Conservation (phyloP, 2,888 invertebrate species). For the Drosophila picticornis region DNA sequence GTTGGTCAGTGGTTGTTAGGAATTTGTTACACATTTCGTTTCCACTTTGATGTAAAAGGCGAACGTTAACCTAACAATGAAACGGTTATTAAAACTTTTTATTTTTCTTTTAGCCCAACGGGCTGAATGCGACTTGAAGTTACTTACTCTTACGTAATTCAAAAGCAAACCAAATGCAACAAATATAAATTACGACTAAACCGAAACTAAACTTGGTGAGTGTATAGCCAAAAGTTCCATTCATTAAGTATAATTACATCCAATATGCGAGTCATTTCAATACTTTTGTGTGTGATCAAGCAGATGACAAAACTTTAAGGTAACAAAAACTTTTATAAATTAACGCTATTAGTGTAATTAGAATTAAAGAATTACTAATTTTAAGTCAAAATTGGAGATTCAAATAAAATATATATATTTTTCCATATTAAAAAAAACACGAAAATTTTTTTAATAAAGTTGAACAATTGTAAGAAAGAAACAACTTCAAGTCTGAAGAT, state of each 20-base stretch:
- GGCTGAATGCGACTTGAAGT: slow-evolving; percentile 24
- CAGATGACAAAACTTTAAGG: background rate
- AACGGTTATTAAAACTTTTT: slow-evolving; percentile 29
- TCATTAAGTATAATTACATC: slow-evolving; percentile 1
- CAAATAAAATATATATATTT: background rate
- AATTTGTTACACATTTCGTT: slow-evolving; percentile 51
- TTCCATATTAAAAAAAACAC: background rate
- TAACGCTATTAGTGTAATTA: background rate
- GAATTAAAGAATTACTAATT: background rate
- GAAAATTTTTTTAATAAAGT: background rate
- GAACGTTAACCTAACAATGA: slow-evolving; percentile 43
- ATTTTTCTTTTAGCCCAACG: slow-evolving; percentile 5
- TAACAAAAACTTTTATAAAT: background rate
- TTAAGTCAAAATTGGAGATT: background rate
- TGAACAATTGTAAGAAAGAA: background rate
- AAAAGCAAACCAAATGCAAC: background rate
- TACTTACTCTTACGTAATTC: slow-evolving; percentile 30
- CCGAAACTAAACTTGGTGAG: background rate
- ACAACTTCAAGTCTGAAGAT: background rate
- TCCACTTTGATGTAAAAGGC: slow-evolving; percentile 63
- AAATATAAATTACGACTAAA: background rate
- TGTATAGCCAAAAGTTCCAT: background rate
- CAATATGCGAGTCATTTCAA: background rate
- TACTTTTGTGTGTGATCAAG: background rate
- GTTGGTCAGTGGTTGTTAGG: slow-evolving; percentile 59